Conservation (phyloP, 2,113 vertebrate species). For the Heterotis niloticus region DNA sequence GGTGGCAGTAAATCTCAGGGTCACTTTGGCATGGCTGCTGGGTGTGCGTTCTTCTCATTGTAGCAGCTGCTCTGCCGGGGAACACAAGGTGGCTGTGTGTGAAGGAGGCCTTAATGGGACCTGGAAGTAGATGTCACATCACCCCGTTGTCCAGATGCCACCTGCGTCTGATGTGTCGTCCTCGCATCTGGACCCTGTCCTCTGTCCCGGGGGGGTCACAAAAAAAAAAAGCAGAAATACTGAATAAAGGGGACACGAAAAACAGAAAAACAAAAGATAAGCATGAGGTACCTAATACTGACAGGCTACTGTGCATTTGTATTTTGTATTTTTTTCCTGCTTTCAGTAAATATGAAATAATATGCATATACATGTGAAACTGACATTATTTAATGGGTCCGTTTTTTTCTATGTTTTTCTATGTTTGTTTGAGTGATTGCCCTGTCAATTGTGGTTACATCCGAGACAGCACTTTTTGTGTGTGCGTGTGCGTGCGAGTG, state of each 20-base stretch:
- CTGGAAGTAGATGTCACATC: background rate
- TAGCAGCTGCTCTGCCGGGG: background rate
- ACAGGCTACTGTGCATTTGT: constrained; percentile 29
- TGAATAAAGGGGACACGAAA: background rate
- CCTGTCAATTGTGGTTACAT: constrained; percentile 12
- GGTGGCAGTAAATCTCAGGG: background rate
- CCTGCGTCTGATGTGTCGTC: background rate
- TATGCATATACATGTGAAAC: constrained; percentile 44
- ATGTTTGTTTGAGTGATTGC: background rate
- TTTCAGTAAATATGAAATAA: constrained; percentile 46
- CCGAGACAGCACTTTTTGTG: constrained; percentile 30
- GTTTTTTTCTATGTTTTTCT: constrained; percentile 35
- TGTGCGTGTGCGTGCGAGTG: background rate
- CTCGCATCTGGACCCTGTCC: background rate
- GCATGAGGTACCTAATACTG: constrained; percentile 23
- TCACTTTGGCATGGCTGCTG: background rate
- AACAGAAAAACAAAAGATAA: constrained; percentile 25
- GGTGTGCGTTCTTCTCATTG: background rate
- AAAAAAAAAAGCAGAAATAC: background rate
- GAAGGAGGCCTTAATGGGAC: background rate
- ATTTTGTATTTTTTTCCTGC: constrained; percentile 40
- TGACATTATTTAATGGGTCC: constrained; percentile 39
- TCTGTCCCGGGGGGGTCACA: background rate
- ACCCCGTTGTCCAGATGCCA: background rate
- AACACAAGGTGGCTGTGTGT: background rate